Evolutionary conservation across 2,888 invertebrate species (phyloP), one percentile per base, ranked within the genome.

Genomic region (Sturmia bella): DNA sequence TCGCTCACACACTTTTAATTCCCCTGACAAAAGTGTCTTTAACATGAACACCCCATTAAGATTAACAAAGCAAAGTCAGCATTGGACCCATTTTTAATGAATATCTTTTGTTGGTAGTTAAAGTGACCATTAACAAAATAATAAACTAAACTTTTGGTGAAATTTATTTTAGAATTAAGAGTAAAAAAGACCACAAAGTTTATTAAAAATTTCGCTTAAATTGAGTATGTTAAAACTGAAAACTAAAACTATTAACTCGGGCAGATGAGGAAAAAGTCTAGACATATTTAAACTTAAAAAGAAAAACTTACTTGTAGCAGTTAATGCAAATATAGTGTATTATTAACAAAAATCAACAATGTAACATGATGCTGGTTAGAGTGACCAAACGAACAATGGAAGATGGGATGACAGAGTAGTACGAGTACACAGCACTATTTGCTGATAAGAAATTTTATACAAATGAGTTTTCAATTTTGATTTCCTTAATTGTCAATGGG

Each of bases 401-500:
- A 41, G 17, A 45, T 61, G 37, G 37, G 50, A 72, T 78, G 70
- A 50, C 3, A 45, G 32, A 43, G 39, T 19, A 69, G 39, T 61
- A 21, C 32, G 9, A 32, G 7, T 32, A 32, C 13, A 54, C 48
- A 66, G 72, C 9, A 72, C 21, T 57, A 57, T 12, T 11, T 45
- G 32, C 32, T 66, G 78, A 59, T 73, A 45, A 78, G 24, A 45
- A 45, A 45, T 78, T 66, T 45, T 79, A 59, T 79, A 73, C 72
- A 79, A 24, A 66, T 79, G 70, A 73, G 27, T 52, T 78, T 78
- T 72, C 39, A 59, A 19, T 59, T 61, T 69, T 73, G 80, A 85
- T 84, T 86, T 89, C 88, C 87, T 89, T 90, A 91, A 91, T 88
- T 93, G 94, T 95, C 94, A 95, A 93, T 95, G 95, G 83, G 94